Evolutionary conservation across 2,113 vertebrate species (phyloP), one percentile per base, ranked within the genome.

Genomic region (Archilochus colubris): DNA sequence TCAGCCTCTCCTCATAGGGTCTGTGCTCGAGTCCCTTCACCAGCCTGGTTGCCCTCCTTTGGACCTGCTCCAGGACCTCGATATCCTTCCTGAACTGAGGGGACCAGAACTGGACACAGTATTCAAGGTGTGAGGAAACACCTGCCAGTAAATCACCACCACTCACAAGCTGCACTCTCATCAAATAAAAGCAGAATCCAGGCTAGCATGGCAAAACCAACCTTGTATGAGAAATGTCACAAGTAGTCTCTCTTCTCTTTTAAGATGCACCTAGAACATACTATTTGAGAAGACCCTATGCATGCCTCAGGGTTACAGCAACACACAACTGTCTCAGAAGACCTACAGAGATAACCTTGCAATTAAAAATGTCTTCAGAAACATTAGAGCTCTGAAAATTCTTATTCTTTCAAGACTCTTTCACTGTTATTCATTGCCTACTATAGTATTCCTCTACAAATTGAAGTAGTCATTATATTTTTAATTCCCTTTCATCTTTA

Each of bases 151-250:
- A 82, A 76, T 50, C 70, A 81, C 51, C 79, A 88, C 80, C 68
- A 36, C 51, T 51, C 40, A 40, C 18, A 54, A 91, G 73, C 1
- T 73, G 76, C 21, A 4, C 27, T 51, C 69, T 55, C 73, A 93
- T 93, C 88, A 94, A 95, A 82, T 74, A 58, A 51, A 86, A 96
- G 86, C 54, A 92, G 84, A 94, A 96, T 75, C 81, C 73, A 91
- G 83, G 78, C 90, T 2, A 95, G 91, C 27, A 85, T 0, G 3
- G 87, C 76, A 94, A 95, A 95, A 96, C 33, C 93, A 97, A 94
- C 92, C 93, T 95, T 94, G 95, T 83, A 93, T 95, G 85, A 92
- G 83, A 95, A 97, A 97, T 82, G 89, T 96, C 88, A 93, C 94
- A 86, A 78, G 76, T 53, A 64, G 62, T 88, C 84, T 89, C 21